Evolutionary conservation across 2,113 vertebrate genomes (phyloP).

Genomic region (Tyrannus savana): DNA sequence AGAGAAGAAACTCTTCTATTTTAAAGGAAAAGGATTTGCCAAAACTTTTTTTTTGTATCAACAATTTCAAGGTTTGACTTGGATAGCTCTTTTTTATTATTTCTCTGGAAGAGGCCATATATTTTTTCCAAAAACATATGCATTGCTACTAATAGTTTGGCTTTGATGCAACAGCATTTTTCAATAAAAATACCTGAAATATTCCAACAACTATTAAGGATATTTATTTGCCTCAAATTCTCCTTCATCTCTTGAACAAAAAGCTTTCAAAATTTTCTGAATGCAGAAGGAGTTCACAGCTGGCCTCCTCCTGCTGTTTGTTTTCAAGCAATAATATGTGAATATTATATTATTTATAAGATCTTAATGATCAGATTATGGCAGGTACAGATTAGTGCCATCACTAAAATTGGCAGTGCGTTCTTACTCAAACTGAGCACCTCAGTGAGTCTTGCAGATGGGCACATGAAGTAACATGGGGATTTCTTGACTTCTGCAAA

Average conservation of each 20-base stretch:
- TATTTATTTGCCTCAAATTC: conserved; percentile 55
- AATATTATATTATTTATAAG: neutral
- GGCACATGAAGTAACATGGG: neutral
- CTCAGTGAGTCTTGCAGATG: rapidly evolving
- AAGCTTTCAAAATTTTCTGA: conserved; percentile 11
- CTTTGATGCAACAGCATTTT: conserved; percentile 58
- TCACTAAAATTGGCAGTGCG: rapidly evolving
- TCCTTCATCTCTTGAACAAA: conserved; percentile 52
- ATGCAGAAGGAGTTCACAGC: conserved; percentile 5
- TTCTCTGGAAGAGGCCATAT: conserved; percentile 13
- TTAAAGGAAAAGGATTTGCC: conserved; percentile 1
- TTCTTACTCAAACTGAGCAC: neutral
- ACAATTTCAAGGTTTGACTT: conserved; percentile 18
- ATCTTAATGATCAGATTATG: neutral
- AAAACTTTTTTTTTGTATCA: neutral
- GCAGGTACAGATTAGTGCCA: neutral
- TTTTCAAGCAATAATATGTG: neutral
- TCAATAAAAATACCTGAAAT: conserved; percentile 65
- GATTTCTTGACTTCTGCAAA: neutral
- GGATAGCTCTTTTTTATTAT: conserved; percentile 35
- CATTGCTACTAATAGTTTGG: conserved; percentile 51
- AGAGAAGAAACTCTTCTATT: neutral
- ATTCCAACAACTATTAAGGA: conserved; percentile 52
- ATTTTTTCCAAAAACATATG: conserved; percentile 42
- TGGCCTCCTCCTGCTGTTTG: conserved; percentile 4